phyloP scores from a whole-genome alignment of 2,113 vertebrate species.

The Solea solea region DNA sequence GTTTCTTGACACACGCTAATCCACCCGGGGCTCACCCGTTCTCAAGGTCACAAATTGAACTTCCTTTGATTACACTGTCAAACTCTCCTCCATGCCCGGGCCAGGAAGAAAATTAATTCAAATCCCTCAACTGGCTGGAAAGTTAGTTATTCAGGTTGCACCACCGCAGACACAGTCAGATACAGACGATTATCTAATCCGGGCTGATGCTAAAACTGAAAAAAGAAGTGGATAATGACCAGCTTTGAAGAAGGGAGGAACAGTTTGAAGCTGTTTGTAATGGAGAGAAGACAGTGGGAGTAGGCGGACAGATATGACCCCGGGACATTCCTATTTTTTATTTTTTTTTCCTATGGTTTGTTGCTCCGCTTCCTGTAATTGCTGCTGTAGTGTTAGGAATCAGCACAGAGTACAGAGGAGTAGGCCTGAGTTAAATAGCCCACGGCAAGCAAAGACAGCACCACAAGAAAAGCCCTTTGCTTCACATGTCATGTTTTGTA shows the following conservation, averaged over 20 bases:
- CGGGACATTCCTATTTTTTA: constrained; percentile 39
- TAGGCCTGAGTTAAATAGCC: constrained; percentile 63
- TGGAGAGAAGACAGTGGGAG: constrained; percentile 37
- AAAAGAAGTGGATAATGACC: constrained; percentile 54
- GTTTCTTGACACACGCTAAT: constrained; percentile 24
- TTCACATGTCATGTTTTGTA: constrained; percentile 70
- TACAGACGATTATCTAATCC: constrained; percentile 47
- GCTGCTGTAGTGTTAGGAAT: constrained; percentile 42
- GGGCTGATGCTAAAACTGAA: constrained; percentile 42
- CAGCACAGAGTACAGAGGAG: constrained; percentile 54
- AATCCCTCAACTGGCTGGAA: constrained; percentile 8
- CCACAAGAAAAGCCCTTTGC: constrained; percentile 54
- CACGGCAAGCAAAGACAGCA: constrained; percentile 43
- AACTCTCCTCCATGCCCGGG: constrained; percentile 16
- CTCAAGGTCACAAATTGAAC: constrained; percentile 41
- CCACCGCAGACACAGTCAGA: neutral
- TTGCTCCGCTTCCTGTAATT: constrained; percentile 65
- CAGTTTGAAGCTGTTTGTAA: constrained; percentile 56
- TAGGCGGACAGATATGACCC: constrained; percentile 57
- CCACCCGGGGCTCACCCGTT: neutral
- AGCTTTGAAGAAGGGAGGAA: constrained; percentile 65
- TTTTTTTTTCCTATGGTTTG: constrained; percentile 45
- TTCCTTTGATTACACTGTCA: constrained; percentile 38
- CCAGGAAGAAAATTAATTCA: constrained; percentile 11
- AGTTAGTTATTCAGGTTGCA: constrained; percentile 48